These are phyloP conservation scores for Cerastoderma edule DNA, from an alignment of 2,888 invertebrate species.

Conservation along the genomic window DNA sequence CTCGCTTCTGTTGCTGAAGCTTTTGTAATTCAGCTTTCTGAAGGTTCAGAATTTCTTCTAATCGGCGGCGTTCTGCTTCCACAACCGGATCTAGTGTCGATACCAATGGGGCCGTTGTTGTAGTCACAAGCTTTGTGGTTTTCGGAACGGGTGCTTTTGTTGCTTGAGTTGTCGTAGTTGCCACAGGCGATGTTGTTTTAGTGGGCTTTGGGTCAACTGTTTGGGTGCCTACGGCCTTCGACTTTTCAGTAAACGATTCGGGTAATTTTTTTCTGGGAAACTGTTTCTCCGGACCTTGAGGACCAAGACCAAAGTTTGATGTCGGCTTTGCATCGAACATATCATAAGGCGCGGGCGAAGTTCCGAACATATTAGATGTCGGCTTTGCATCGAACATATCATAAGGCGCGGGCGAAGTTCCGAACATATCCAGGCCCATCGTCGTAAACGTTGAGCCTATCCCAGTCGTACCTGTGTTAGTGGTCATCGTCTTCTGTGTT, in stretches of 20 bases:
- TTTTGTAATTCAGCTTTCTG: constrained; percentile 29
- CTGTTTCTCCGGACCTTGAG: not conserved
- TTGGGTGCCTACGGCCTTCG: constrained; percentile 24
- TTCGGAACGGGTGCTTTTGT: constrained; percentile 4
- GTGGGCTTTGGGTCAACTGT: constrained; percentile 47
- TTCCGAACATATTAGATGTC: not conserved
- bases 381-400: constrained; percentile 4
- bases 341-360: constrained; percentile 3
- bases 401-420: not conserved
- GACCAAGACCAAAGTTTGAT: not conserved
- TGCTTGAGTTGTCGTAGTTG: not conserved
- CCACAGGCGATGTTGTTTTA: constrained; percentile 19
- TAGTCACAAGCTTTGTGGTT: not conserved
- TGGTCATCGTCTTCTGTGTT: too few relatives aligned
- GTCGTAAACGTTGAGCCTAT: too few relatives aligned
- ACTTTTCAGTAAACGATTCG: constrained; percentile 27
- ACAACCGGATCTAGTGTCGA: constrained; percentile 17
- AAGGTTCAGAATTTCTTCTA: constrained; percentile 24
- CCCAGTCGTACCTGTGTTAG: too few relatives aligned
- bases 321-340: not conserved
- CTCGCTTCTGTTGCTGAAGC: constrained; percentile 31
- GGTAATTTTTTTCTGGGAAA: not conserved
- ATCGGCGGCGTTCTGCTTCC: constrained; percentile 29
- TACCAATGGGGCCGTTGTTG: not conserved
- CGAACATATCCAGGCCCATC: too few relatives aligned